Evolutionary conservation across 2,797 vertebrate genomes (phyloP), one percentile per base, ranked within the genome.

Genomic region (Nothura maculosa): DNA sequence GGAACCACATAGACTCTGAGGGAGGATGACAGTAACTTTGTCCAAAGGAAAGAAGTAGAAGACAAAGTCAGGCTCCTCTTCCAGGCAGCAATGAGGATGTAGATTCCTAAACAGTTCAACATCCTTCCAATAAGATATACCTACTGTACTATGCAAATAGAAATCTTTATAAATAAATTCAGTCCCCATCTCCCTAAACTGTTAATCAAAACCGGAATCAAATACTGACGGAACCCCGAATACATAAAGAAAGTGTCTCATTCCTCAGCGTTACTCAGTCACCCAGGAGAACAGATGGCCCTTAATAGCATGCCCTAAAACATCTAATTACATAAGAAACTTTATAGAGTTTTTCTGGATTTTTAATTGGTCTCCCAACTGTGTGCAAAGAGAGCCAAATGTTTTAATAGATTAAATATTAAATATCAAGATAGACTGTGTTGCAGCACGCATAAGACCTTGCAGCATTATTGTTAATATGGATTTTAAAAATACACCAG

Each of bases 211-310:
- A 69, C 83, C 61, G 81, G 72, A 92, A 68, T 57, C 38, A 89
- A 87, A 88, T 43, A 84, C 78, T 94, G 83, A 77, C 24, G 2
- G 93, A 91, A 93, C 50, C 38, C 58, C 48, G 61, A 92, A 72
- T 64, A 79, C 85, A 62, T 85, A 28, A 81, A 80, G 36, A 42
- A 94, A 96, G 80, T 64, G 72, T 64, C 70, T 61, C 1, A 0
- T 92, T 95, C 88, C 80, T 89, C 70, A 81, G 79, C 69, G 3
- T 4, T 60, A 74, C 28, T 79, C 83, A 81, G 64, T 85, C 67
- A 88, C 86, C 70, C 77, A 87, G 72, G 78, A 88, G 90, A 95
- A 94, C 93, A 96, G 95, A 95, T 94, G 93, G 94, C 45, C 74
- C 78, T 87, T 79, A 94, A 96, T 90, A 89, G 85, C 76, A 36